A percentile compares a stretch with the other conserved stretches of the same genome.
phyloP scores from a whole-genome alignment of 35 echinoderm and acorn worm genomes.

The Lytechinus variegatus region DNA sequence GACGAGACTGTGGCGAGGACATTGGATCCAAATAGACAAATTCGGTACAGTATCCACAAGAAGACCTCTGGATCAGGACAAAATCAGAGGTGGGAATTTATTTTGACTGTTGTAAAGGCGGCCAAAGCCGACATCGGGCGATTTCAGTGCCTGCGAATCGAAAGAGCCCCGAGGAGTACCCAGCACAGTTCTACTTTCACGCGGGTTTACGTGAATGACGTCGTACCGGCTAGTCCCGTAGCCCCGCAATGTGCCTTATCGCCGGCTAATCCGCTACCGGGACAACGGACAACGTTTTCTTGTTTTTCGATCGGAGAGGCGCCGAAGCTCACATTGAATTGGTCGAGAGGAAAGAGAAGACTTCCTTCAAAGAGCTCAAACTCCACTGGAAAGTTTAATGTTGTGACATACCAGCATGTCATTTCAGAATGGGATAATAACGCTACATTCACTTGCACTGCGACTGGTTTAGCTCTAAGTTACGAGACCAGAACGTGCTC shows the following conservation, averaged over 20 bases:
- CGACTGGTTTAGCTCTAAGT: neutral
- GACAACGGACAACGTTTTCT: constrained; percentile 31
- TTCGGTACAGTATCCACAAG: neutral
- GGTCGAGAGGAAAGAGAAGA: neutral
- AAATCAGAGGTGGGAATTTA: constrained; percentile 41
- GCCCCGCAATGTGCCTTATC: neutral
- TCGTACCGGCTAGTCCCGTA: neutral
- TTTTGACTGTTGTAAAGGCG: neutral
- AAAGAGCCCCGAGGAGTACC: neutral
- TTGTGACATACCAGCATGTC: neutral
- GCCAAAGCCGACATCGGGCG: constrained; percentile 6
- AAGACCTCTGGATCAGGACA: constrained; percentile 28
- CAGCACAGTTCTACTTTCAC: neutral
- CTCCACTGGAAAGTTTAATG: constrained; percentile 30
- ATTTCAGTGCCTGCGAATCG: constrained; percentile 30
- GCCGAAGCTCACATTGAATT: constrained; percentile 23
- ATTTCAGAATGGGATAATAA: constrained; percentile 37
- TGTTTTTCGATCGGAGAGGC: constrained; percentile 38
- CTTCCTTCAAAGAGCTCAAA: neutral
- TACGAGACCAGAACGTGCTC: neutral
- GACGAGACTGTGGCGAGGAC: neutral
- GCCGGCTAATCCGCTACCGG: neutral
- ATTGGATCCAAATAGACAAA: neutral
- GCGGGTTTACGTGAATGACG: neutral
- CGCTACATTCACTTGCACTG: constrained; percentile 44